Evolutionary conservation across 2,888 invertebrate genomes (phyloP).

Genomic region (Melitaea athalia): DNA sequence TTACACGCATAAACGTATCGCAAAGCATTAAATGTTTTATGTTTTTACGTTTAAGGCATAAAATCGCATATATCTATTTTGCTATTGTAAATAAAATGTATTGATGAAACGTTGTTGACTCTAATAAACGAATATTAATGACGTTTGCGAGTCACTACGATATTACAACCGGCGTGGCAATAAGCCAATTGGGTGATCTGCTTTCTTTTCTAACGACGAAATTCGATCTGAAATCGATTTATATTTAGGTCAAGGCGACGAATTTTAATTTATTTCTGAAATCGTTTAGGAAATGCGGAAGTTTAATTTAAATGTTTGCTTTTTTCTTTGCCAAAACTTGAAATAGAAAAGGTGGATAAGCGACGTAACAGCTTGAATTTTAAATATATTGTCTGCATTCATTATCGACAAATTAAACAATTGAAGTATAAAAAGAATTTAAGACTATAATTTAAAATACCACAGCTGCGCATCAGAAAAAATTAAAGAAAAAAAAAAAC

Average conservation of each 20-base stretch:
- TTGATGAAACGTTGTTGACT: conserved; percentile 31
- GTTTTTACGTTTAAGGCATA: background rate
- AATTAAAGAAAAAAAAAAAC: background rate
- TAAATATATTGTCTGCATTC: too few relatives aligned
- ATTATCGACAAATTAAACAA: background rate
- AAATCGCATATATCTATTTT: background rate
- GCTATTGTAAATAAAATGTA: conserved; percentile 33
- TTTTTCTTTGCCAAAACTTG: too few relatives aligned
- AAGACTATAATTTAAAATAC: background rate
- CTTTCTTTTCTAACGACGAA: conserved; percentile 37
- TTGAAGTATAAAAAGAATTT: background rate
- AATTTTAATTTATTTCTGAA: conserved; percentile 9
- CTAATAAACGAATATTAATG: conserved; percentile 62
- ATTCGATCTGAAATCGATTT: conserved; percentile 39
- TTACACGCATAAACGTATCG: background rate
- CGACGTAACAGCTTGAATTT: too few relatives aligned
- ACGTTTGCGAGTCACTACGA: conserved; percentile 51
- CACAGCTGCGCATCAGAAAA: background rate
- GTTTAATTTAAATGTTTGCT: background rate
- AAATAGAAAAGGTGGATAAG: too few relatives aligned
- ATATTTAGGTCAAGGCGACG: conserved; percentile 33
- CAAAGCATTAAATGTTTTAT: background rate
- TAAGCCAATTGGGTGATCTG: conserved; percentile 57
- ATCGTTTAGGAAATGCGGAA: background rate
- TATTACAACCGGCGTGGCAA: conserved; percentile 57